Conservation (phyloP, 92 coral and sea anemone species). For the Epizoanthus stellaris region DNA sequence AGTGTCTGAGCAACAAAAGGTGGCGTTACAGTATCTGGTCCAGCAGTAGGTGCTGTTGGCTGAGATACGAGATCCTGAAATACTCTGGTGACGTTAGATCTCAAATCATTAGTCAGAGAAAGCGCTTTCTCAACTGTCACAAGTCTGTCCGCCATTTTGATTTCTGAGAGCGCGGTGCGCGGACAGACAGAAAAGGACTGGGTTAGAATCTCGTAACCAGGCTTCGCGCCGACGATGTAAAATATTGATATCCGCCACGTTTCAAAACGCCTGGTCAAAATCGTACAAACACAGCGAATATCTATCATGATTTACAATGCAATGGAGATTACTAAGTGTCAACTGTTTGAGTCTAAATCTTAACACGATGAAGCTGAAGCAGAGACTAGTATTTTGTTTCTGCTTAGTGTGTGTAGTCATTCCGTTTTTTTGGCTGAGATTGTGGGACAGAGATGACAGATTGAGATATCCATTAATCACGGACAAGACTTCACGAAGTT, state of each 20-base stretch:
- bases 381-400: conserved; percentile 66
- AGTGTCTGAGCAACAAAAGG: conserved; percentile 53
- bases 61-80: conserved; percentile 74
- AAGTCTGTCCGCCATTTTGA: conserved; percentile 84
- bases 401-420: conserved; percentile 60
- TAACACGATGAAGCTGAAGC: conserved; percentile 89
- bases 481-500: conserved; percentile 50
- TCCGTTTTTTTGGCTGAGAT: conserved; percentile 83
- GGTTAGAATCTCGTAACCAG: conserved; percentile 22
- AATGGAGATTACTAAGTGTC: conserved; percentile 36
- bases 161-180: neutral
- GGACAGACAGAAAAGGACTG: neutral
- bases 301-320: conserved; percentile 24
- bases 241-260: conserved; percentile 70
- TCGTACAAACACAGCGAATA: conserved; percentile 34
- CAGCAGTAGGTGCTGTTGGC: conserved; percentile 44
- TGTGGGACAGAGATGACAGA: conserved; percentile 40
- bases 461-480: conserved; percentile 57
- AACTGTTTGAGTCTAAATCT: conserved; percentile 45
- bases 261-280: conserved; percentile 74
- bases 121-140: conserved; percentile 60
- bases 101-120: conserved; percentile 64
- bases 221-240: conserved; percentile 46
- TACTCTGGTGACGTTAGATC: conserved; percentile 72
- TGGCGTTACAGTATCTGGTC: conserved; percentile 55